Percentiles rank a stretch among this genome's conserved stretches.
Evolutionary conservation across 1,140 invertebrate genomes (phyloP).

Genomic region (Achroia grisella): DNA sequence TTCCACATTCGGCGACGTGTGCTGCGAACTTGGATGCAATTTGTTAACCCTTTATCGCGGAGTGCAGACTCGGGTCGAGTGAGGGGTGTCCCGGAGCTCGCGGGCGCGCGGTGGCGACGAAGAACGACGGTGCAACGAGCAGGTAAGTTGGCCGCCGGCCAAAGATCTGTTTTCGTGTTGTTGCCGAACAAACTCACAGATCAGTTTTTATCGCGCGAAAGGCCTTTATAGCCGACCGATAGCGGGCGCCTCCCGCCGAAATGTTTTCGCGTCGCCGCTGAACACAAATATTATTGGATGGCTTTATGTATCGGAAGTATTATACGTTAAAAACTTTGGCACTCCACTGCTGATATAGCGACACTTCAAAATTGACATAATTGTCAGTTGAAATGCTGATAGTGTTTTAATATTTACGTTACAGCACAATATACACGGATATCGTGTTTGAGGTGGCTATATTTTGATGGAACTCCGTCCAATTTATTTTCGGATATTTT

Average conservation of each 20-base stretch:
- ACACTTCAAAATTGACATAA: conserved; percentile 37
- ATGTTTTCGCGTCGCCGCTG: conserved; percentile 57
- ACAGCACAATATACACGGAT: no score
- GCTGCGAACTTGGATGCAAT: conserved; percentile 48
- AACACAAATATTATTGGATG: conserved; percentile 60
- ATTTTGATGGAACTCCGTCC: no score
- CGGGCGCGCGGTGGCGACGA: conserved; percentile 2
- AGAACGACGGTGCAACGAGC: conserved; percentile 28
- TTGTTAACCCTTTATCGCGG: conserved; percentile 58
- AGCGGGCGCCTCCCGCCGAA: conserved; percentile 37
- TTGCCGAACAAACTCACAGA: conserved; percentile 63
- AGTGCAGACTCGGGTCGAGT: conserved; percentile 15
- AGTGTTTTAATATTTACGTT: background rate
- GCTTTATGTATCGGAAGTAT: conserved; percentile 71
- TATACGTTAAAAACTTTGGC: conserved; percentile 68
- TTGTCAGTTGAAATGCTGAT: conserved; percentile 5
- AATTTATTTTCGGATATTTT: no score
- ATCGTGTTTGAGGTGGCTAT: no score
- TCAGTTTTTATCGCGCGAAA: conserved; percentile 73
- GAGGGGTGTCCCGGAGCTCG: background rate
- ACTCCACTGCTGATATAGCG: conserved; percentile 29
- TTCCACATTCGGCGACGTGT: conserved; percentile 47
- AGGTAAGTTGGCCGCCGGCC: conserved; percentile 67
- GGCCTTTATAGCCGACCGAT: conserved; percentile 68
- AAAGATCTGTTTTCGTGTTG: conserved; percentile 70